Base-by-base conservation (phyloP, 2,888 invertebrate genomes). In the Tridacna crocea region DNA sequence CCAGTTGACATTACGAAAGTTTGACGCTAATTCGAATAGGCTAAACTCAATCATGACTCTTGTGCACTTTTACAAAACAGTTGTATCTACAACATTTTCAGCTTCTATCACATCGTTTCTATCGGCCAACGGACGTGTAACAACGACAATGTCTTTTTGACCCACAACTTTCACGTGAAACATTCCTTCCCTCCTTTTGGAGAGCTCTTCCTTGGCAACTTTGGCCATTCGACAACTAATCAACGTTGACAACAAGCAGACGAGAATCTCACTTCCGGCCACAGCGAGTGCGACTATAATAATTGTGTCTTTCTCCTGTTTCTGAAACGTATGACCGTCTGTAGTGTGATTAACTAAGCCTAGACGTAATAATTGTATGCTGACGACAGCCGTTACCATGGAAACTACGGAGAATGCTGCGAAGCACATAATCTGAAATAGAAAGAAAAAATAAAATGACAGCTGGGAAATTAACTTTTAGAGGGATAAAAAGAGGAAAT, bases 311-410 rank as follows among this genome's bases (percentile, higher is more conserved):
- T 93, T 92, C 51, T 92, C 89, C 81, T 94, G 94, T 87, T 94
- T 94, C 88, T 94, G 93, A 86, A 92, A 94, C 15, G 93, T 94
- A 74, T 94, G 90, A 24, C 95, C 94, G 80, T 94, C 94, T 0
- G 94, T 94, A 19, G 94, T 94, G 84, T 94, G 94, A 85, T 94
- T 94, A 47, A 94, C 93, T 65, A 95, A 90, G 8, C 94, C 95
- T n/a, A 94, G 92, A n/a, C 94, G 88, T 72, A 95, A 90, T 70
- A 95, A 91, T 87, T 95, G 95, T 70, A 95, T 94, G 87, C 94
- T 94, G 77, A 95, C 94, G 36, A 94, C 92, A 0, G 93, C 92
- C 22, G 94, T 93, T 46, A 95, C 94, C 90, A 94, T 88, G 63
- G 94, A 94, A 24, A 94, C 94, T 72, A 94, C 92, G 27, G 93